Evolutionary conservation across 2,888 invertebrate genomes (phyloP).

Genomic region (Baccha elongata): DNA sequence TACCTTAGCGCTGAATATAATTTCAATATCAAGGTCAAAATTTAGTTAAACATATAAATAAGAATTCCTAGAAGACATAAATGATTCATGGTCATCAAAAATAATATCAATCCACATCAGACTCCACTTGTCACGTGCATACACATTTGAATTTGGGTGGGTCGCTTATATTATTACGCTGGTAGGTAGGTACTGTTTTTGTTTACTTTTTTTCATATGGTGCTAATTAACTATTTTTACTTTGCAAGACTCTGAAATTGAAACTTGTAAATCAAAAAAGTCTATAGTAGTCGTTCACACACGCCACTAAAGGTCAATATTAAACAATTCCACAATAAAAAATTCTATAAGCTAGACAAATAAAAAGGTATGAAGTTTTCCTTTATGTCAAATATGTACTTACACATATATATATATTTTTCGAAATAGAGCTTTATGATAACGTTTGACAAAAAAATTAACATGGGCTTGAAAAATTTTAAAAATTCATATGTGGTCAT

Average conservation of each 20-base stretch:
- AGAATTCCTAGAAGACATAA: background rate
- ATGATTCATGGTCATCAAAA: slow-evolving; percentile 40
- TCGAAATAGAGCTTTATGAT: slow-evolving; percentile 53
- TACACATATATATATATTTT: slow-evolving; percentile 20
- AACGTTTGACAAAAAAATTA: slow-evolving; percentile 56
- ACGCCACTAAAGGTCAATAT: slow-evolving; percentile 49
- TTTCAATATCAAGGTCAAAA: slow-evolving; percentile 36
- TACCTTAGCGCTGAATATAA: background rate
- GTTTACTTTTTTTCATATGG: slow-evolving; percentile 41
- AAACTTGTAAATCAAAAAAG: slow-evolving; percentile 67
- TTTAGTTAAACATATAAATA: background rate
- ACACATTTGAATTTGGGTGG: slow-evolving; percentile 51
- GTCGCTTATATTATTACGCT: slow-evolving; percentile 15
- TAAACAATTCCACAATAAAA: slow-evolving; percentile 41
- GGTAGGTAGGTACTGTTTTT: background rate
- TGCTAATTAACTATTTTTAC: slow-evolving; percentile 65
- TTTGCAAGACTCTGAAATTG: slow-evolving; percentile 54
- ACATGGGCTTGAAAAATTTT: too few relatives aligned
- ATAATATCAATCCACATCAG: background rate
- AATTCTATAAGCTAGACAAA: slow-evolving; percentile 61
- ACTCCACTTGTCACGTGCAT: slow-evolving; percentile 56
- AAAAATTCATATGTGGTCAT: too few relatives aligned
- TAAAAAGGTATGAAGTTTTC: slow-evolving; percentile 41
- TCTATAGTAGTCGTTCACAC: slow-evolving; percentile 53
- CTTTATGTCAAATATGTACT: slow-evolving; percentile 35